Base-by-base conservation (phyloP, 2,888 invertebrate species). In the Gerosis bhagava region DNA sequence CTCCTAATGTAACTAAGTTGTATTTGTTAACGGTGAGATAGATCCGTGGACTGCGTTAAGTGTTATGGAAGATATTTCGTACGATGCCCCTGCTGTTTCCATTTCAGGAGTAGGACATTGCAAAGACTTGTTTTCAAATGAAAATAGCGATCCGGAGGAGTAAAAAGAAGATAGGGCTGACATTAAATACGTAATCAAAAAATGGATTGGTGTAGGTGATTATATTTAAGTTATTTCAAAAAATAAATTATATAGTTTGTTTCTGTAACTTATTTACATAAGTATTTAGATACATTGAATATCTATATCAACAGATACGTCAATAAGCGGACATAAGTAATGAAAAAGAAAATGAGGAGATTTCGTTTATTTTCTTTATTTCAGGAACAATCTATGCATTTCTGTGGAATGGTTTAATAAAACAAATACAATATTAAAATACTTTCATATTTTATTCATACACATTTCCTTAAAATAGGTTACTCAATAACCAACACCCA, bases 11-110 rank as follows among this genome's bases (percentile, higher is more conserved):
- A 0, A 86, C 73, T 0, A 90, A 15, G 91, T 92, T 0, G 83
- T 92, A 10, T 92, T 91, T 60, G 81, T 89, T 0, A 92, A 92
- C 58, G 92, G 92, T 3, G 84, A 89, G 22, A 61, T 90, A 35
- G 92, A 92, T 64, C 92, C 92, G 2, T 92, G 91, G 90, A 89
- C 90, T 57, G 71, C 72, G 22, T 69, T 92, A 1, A 84, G 92
- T 6, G 65, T 92, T 11, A 65, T 89, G 7, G 70, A 86, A 56
- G 84, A 89, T 58, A 53, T 84, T 11, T 77, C 82, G 0, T 71
- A 77, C 44, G 57, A 82, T 12, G 77, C 82, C 5, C 83, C 82
- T 25, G 79, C 83, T 5, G 75, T 76, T 50, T 51, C 75, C 1
- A 77, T 84, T 41, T 68, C 74, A 1, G 60, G 64, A 7, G 54